Evolutionary conservation across 2,888 invertebrate genomes (phyloP).

Genomic region (Xanthorhoe spadicearia): DNA sequence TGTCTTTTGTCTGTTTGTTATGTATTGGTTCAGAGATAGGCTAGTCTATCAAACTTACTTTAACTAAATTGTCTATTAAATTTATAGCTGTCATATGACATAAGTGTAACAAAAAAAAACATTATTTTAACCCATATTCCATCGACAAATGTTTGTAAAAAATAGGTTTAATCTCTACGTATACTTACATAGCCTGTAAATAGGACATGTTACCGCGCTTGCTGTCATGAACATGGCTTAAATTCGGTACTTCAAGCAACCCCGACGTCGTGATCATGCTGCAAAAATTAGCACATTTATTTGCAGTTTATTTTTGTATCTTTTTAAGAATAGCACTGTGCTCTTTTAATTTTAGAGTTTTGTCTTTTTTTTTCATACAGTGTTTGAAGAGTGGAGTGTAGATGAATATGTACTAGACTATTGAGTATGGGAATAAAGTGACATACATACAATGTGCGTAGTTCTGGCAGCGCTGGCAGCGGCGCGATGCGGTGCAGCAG

Average conservation of each 20-base stretch:
- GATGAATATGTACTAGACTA: background rate
- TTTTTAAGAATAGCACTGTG: background rate
- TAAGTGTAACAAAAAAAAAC: too few relatives aligned
- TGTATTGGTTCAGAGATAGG: too few relatives aligned
- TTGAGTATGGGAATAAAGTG: constrained; percentile 40
- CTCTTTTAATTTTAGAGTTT: background rate
- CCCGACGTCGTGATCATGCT: constrained; percentile 90
- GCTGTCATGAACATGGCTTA: constrained; percentile 84
- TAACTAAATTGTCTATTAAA: too few relatives aligned
- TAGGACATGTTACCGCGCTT: constrained; percentile 72
- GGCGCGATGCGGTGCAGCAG: constrained; percentile 82
- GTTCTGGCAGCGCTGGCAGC: constrained; percentile 81
- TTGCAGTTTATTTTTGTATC: constrained; percentile 11
- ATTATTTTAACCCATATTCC: too few relatives aligned
- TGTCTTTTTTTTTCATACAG: background rate
- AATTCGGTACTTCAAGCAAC: constrained; percentile 86
- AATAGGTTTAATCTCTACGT: background rate
- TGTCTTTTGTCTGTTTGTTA: too few relatives aligned
- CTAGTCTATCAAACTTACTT: too few relatives aligned
- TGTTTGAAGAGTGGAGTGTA: background rate
- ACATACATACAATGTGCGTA: constrained; percentile 85
- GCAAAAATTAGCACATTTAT: constrained; percentile 39
- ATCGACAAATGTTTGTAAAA: too few relatives aligned
- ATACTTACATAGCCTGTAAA: constrained; percentile 89
- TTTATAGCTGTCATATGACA: too few relatives aligned